phyloP scores from a whole-genome alignment of 2,888 invertebrate species.

The Erannis defoliaria region DNA sequence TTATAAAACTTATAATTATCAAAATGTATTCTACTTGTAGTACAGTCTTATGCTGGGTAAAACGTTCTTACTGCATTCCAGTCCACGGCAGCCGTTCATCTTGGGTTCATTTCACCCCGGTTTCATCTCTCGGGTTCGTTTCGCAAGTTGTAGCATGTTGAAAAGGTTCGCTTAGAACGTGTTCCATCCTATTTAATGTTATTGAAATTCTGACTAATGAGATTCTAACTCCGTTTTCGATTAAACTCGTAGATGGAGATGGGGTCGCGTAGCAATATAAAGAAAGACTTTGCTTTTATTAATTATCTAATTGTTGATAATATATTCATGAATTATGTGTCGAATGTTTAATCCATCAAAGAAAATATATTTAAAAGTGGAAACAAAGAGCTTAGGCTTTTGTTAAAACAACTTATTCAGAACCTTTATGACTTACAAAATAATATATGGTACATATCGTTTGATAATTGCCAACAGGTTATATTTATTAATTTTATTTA shows the following conservation, averaged over 20 bases:
- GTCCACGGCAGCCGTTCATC: neutral
- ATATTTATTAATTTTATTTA: too few species aligned
- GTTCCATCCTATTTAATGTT: conserved; percentile 6
- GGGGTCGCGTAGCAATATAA: neutral
- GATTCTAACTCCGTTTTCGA: conserved; percentile 22
- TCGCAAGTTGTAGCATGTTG: neutral
- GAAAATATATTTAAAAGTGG: too few species aligned
- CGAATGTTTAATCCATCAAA: too few species aligned
- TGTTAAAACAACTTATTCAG: too few species aligned
- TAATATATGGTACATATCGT: too few species aligned
- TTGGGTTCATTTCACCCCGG: conserved; percentile 3
- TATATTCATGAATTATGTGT: too few species aligned
- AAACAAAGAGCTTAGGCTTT: too few species aligned
- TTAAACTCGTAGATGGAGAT: conserved; percentile 12
- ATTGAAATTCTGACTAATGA: conserved; percentile 29
- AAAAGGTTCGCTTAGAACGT: conserved; percentile 16
- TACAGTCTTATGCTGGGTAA: neutral
- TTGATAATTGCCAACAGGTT: too few species aligned
- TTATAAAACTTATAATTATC: too few species aligned
- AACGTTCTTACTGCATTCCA: neutral
- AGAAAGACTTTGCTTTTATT: too few species aligned
- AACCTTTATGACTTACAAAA: too few species aligned
- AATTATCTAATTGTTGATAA: too few species aligned
- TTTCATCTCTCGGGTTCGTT: neutral
- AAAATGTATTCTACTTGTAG: neutral